phyloP scores from a whole-genome alignment of 2,888 invertebrate species.

The Drosophila algonquin region DNA sequence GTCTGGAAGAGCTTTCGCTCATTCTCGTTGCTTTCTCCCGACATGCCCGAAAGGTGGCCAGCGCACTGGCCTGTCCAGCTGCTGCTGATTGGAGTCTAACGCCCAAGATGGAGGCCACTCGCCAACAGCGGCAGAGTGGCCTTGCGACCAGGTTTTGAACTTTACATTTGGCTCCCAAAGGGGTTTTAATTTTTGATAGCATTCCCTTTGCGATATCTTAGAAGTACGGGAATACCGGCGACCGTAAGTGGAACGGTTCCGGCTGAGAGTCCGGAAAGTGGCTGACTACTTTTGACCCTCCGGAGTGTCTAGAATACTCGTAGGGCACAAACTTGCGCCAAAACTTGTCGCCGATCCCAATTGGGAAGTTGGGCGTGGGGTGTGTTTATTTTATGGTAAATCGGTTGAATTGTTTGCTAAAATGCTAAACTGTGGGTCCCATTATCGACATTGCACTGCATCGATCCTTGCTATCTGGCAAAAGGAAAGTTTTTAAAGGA shows the following conservation, averaged over 20 bases:
- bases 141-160: not conserved
- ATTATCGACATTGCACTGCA: constrained; percentile 48
- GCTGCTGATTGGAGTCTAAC: not conserved
- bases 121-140: not conserved
- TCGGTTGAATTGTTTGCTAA: constrained; percentile 45
- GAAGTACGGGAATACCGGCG: constrained; percentile 1
- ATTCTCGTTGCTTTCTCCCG: constrained; percentile 6
- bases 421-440: constrained; percentile 45
- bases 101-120: not conserved
- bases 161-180: not conserved
- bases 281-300: constrained; percentile 48
- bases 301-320: not conserved
- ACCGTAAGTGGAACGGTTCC: constrained; percentile 50
- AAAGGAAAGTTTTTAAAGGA: constrained; percentile 13
- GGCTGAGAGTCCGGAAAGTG: constrained; percentile 33
- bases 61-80: constrained; percentile 23
- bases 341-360: constrained; percentile 37
- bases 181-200: constrained; percentile 2
- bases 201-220: not conserved
- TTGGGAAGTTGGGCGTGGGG: not conserved
- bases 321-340: not conserved
- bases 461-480: constrained; percentile 21
- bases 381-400: constrained; percentile 37
- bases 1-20: constrained; percentile 31
- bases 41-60: constrained; percentile 7